These are phyloP conservation scores for Drosophila pruinosa DNA, from an alignment of 1,140 invertebrate species.

Conservation along the genomic window DNA sequence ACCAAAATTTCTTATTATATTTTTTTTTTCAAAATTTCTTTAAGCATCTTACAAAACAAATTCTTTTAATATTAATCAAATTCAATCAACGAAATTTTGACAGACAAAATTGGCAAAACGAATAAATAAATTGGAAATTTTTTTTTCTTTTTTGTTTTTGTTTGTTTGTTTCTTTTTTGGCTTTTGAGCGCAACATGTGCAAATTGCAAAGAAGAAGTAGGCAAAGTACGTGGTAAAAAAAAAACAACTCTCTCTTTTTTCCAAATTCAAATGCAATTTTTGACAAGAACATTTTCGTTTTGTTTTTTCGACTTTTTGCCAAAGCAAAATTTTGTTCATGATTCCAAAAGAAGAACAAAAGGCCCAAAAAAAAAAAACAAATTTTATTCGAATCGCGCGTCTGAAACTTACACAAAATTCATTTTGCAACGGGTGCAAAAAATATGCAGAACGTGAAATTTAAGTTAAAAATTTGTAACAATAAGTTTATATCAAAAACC, in stretches of 20 bases:
- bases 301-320: conserved; percentile 50
- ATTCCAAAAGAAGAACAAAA: conserved; percentile 13
- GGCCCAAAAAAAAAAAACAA: not conserved
- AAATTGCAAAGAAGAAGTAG: conserved; percentile 43
- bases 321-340: conserved; percentile 40
- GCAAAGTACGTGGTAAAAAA: conserved; percentile 32
- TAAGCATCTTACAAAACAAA: conserved; percentile 44
- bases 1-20: conserved; percentile 41
- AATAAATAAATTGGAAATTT: not conserved
- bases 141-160: conserved; percentile 35
- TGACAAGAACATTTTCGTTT: conserved; percentile 36
- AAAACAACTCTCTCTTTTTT: conserved; percentile 19
- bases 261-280: conserved; percentile 15
- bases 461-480: conserved; percentile 32
- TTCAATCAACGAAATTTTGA: conserved; percentile 34
- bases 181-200: conserved; percentile 30
- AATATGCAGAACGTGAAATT: conserved; percentile 31
- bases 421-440: conserved; percentile 14
- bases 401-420: conserved; percentile 13
- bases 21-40: conserved; percentile 68
- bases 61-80: conserved; percentile 21
- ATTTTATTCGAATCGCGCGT: not conserved
- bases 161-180: conserved; percentile 38
- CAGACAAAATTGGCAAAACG: conserved; percentile 49
- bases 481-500: conserved; percentile 40